Percentiles rank a stretch among this genome's conserved stretches.
phyloP scores from a whole-genome alignment of 2,113 vertebrate genomes.

The Ammodytes dubius region DNA sequence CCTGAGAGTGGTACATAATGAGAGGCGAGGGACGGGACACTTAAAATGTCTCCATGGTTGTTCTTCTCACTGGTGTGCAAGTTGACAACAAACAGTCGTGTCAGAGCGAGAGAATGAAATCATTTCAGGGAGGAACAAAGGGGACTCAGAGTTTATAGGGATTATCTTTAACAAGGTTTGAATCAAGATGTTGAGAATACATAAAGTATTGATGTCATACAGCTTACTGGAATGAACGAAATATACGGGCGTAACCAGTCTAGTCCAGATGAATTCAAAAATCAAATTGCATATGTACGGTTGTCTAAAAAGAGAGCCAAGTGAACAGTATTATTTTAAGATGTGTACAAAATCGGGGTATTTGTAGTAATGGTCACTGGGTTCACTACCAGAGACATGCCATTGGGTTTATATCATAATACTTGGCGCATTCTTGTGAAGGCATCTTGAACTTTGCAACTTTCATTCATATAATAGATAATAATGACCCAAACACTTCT shows the following conservation, averaged over 20 bases:
- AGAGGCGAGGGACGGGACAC: slow-evolving; percentile 31
- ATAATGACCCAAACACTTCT: no score
- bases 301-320: neutral
- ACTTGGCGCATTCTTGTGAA: no score
- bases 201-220: neutral
- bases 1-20: slow-evolving; percentile 37
- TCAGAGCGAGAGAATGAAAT: slow-evolving; percentile 45
- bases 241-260: no score
- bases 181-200: neutral
- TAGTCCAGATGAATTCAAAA: neutral
- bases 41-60: slow-evolving; percentile 25
- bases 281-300: neutral
- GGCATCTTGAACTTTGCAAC: neutral
- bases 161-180: slow-evolving; percentile 23
- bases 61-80: slow-evolving; percentile 35
- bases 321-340: neutral
- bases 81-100: slow-evolving; percentile 30
- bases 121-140: slow-evolving; percentile 36
- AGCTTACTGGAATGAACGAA: no score
- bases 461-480: no score
- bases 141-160: neutral
- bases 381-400: slow-evolving; percentile 2
- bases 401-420: neutral
- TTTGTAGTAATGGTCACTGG: no score
- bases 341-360: neutral